Evolutionary conservation across 1,140 invertebrate genomes (phyloP), one percentile per base, ranked within the genome.

Genomic region (Brachionus paranguensis): DNA sequence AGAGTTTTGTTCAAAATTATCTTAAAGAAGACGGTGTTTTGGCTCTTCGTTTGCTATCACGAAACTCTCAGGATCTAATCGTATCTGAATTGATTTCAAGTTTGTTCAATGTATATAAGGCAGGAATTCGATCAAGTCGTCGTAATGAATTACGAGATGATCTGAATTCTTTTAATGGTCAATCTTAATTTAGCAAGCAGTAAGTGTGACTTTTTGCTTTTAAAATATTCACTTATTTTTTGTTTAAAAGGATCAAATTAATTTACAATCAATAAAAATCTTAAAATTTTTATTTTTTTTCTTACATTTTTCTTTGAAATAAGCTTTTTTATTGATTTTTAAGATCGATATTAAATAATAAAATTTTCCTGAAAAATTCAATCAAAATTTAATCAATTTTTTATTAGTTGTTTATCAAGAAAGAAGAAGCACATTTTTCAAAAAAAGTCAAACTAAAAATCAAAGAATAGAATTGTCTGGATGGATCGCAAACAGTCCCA

Each of bases 1-100:
- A 72, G 70, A 68, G 17, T n/a, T 83, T 83, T 83, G 81, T 83
- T 47, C 17, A 68, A 45, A 29, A 68, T 68, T 83, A 83, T 70
- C 37, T 83, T 10, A 68, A 83, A 70, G 81, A 83, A 55, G 81
- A 83, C 47, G 81, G 60, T 20, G 33, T 68, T 33, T 41, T 83
- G 24, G 64, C 81, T 27, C 41, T 83, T 17, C 37, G 81, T 14
- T 72, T 83, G 43, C 14, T 83, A 12, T 68, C 81, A 1, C 29
- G 81, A 3, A 83, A 83, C 20, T 41, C 37, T 43, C 64, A 83
- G 53, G 81, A 83, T 72, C 33, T 83, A 12, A 68, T 83, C 12
- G 81, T 83, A 11, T 68, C 60, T 17, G 81, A 83, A 55, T 27
- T 72, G 10, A 83, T 83, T 43, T 24, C 14, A 10, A 83, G 53